Base-by-base conservation (phyloP, 2,797 vertebrate genomes). In the Apodemus agrarius region DNA sequence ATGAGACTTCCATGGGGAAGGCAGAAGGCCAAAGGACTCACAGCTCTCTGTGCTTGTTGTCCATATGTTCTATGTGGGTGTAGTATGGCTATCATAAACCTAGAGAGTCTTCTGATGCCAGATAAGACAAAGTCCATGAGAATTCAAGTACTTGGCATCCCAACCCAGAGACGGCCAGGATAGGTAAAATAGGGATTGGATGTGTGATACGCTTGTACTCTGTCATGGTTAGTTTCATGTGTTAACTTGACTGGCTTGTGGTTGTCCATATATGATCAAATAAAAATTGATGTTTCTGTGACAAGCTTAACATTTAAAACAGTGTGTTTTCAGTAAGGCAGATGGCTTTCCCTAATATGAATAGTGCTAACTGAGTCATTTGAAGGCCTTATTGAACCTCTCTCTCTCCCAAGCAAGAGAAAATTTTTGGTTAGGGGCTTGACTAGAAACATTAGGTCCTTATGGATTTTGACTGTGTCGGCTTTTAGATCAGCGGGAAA, bases 161-260 rank as follows among this genome's bases (percentile, higher is more conserved):
- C 65, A 93, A 57, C 24, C 17, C 49, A 21, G 65, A 54, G 11
- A 46, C 57, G 90, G 34, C 19, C 13, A 54, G 11, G 67, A 67
- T n/a, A 72, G 72, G 46, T 54, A 16, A 86, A 76, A 74, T 31
- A 14, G 7, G 6, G 5, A 59, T 43, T 19, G 26, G 46, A 21
- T 14, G 29, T 86, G 14, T 6, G 43, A 29, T 31, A 52, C 14
- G 29, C 16, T n/a, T 92, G 37, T 29, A n/a, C 14, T 95, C 57
- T 67, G n/a, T 90, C 43, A 69, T 90, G 52, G 69, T n/a, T 90
- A n/a, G 40, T 85, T 91, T 87, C 52, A 43, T 46, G 6, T 92
- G 16, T 87, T 75, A 63, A 75, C 16, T 90, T 88, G 26, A n/a
- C 40, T 82, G 75, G 29, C 31, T 26, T 37, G 52, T 72, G 34